phyloP scores from a whole-genome alignment of 2,888 invertebrate species.

The Cephus spinipes region DNA sequence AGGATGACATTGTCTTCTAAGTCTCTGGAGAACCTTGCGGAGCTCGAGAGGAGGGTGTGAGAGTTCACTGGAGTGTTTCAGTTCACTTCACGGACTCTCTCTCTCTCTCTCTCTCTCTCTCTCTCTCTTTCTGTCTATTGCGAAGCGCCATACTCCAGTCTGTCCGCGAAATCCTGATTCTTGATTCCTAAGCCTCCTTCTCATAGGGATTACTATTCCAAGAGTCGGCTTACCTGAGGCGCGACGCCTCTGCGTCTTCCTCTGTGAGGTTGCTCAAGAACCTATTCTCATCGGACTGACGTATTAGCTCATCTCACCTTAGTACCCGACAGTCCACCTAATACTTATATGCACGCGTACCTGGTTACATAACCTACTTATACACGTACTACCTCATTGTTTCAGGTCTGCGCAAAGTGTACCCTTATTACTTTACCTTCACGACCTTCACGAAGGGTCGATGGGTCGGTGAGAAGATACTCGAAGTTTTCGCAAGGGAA shows the following conservation, averaged over 20 bases:
- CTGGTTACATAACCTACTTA: no score
- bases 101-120: neutral
- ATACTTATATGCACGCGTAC: no score
- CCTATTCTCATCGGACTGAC: neutral
- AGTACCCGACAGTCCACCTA: neutral
- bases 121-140: slow-evolving; percentile 15
- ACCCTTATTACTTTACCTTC: slow-evolving; percentile 97
- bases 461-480: slow-evolving; percentile 94
- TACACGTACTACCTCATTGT: slow-evolving; percentile 35
- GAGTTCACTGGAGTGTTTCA: neutral
- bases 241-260: neutral
- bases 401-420: slow-evolving; percentile 93
- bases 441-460: slow-evolving; percentile 96
- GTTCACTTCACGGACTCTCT: neutral
- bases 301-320: neutral
- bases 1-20: slow-evolving; percentile 33
- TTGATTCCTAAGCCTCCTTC: slow-evolving; percentile 14
- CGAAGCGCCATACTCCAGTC: slow-evolving; percentile 9
- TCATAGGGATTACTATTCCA: neutral
- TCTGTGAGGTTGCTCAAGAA: neutral
- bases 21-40: slow-evolving; percentile 24
- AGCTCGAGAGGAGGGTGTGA: neutral
- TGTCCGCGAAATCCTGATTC: slow-evolving; percentile 11
- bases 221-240: neutral
- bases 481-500: slow-evolving; percentile 93